These are phyloP conservation scores for Anneissia japonica DNA, from an alignment of 35 echinoderm and acorn worm species.

Conservation along the genomic window DNA sequence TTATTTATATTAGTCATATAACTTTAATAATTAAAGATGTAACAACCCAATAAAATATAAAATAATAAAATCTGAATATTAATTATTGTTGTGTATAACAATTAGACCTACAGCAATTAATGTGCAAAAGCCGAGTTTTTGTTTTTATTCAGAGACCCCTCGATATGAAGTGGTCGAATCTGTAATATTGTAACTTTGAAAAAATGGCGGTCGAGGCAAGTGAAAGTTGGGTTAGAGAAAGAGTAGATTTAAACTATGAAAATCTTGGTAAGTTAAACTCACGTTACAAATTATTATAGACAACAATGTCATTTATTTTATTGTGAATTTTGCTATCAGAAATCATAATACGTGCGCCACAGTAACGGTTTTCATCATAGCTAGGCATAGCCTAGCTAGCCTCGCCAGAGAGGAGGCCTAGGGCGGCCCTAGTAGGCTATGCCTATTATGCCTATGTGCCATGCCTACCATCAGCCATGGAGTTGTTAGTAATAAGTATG, in stretches of 20 bases:
- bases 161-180: background rate
- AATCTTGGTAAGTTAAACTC: constrained; percentile 48
- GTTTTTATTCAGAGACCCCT: no score
- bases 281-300: background rate
- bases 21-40: no score
- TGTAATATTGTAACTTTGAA: background rate
- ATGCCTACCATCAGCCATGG: no score
- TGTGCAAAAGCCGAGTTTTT: no score
- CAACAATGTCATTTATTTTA: background rate
- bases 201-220: constrained; percentile 69
- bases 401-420: background rate
- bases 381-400: background rate
- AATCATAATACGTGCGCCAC: background rate
- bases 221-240: constrained; percentile 76
- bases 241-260: constrained; percentile 69
- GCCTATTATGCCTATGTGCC: background rate
- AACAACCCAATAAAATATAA: no score
- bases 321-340: background rate
- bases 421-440: background rate
- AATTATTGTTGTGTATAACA: no score
- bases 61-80: no score
- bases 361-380: background rate
- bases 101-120: no score
- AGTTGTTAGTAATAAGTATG: no score
- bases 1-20: no score